A percentile compares a stretch with the other conserved stretches of the same genome.
Conservation (phyloP, 2,888 invertebrate genomes). For the Orthonevra nobilis region DNA sequence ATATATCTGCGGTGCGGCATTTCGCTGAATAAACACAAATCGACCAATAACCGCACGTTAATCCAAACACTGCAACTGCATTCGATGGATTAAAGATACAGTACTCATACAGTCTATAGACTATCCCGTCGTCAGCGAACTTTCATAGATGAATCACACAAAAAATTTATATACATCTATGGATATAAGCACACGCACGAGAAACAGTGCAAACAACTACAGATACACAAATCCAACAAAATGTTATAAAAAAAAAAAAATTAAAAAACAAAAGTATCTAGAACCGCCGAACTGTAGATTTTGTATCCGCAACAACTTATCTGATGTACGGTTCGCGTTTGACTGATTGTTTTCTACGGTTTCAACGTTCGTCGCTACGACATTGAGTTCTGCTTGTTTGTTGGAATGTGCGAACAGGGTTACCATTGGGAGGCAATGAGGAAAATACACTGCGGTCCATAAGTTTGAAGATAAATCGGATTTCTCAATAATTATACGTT, state of each 20-base stretch:
- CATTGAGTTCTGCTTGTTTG: too few relatives aligned
- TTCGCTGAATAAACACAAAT: constrained; percentile 28
- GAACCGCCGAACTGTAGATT: constrained; percentile 13
- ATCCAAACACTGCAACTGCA: constrained; percentile 13
- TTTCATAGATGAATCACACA: constrained; percentile 58
- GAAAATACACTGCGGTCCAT: too few relatives aligned
- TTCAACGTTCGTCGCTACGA: background rate
- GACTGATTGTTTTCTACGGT: constrained; percentile 41
- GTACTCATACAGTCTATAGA: too few relatives aligned
- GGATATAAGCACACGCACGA: constrained; percentile 52
- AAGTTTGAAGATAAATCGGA: too few relatives aligned
- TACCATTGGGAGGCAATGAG: too few relatives aligned
- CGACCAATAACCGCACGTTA: constrained; percentile 15
- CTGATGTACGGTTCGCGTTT: constrained; percentile 46
- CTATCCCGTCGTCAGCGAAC: constrained; percentile 33
- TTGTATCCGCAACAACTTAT: background rate
- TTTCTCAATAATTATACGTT: too few relatives aligned
- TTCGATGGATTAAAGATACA: constrained; percentile 17
- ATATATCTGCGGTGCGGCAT: constrained; percentile 17
- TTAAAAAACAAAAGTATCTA: constrained; percentile 7
- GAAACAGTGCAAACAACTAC: constrained; percentile 15
- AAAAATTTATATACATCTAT: constrained; percentile 19
- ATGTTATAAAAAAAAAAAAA: constrained; percentile 5
- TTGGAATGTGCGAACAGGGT: too few relatives aligned
- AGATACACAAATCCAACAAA: constrained; percentile 6